Base-by-base conservation (phyloP, 1,140 invertebrate species). In the Drosophila burlai region DNA sequence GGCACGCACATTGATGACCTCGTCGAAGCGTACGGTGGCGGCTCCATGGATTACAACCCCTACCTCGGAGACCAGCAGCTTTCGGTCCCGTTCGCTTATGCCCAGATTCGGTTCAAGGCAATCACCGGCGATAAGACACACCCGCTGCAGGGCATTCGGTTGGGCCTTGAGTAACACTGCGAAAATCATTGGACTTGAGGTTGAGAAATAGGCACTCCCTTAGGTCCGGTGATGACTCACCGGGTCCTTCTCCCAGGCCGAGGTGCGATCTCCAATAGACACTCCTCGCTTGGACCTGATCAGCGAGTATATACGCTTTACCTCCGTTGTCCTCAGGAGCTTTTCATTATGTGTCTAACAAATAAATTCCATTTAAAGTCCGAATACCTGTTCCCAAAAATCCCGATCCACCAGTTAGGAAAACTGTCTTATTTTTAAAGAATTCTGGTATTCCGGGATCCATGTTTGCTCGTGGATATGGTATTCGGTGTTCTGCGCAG, bases 1-100 rank as follows among this genome's bases (percentile, higher is more conserved):
- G 1, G 95, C 95, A 13, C 94, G 91, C 0, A 95, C 94, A 74
- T 96, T 96, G 21, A 96, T 93, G 2, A 95, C 95, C 87, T 98
- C 97, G 77, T 97, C 96, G 93, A 98, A 98, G 93, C 69, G 75
- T 3, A 98, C 95, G 3, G 97, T 98, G 0, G 98, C 98, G 0
- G 98, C 98, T 7, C 95, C 95, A 79, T 98, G 97, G 83, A 98
- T 96, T 0, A 98, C 95, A 13, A 98, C 93, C 38, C 95, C 69
- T 3, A 97, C 94, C 57, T 95, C 65, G 16, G 76, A 40, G 0
- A 26, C 18, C 8, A 89, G 47, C 2, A 73, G 24, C 21, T 49
- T 45, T 1, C 77, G 68, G 54, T 97, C 95, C 54, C 94, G 87
- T 1, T 94, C 91, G 29, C 93, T 94, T 0, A 98, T 93, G 1